Percentiles rank a stretch among this genome's conserved stretches.
Conservation (phyloP, 2,888 invertebrate genomes). For the Sminthurinus aureus region DNA sequence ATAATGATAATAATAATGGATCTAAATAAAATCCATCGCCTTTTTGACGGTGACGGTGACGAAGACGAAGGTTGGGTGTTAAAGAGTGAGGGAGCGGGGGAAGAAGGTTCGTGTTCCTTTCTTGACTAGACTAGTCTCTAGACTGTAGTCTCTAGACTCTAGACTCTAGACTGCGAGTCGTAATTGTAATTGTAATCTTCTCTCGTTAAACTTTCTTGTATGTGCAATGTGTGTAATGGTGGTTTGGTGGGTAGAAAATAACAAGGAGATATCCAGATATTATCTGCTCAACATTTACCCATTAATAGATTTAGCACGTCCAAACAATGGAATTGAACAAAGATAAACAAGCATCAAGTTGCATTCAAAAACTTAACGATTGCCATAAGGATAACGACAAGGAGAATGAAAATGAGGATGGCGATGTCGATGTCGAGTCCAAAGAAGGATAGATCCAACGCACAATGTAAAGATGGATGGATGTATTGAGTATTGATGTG, state of each 20-base stretch:
- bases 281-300: background rate
- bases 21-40: background rate
- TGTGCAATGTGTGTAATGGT: background rate
- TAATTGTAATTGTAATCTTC: background rate
- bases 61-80: too few species aligned
- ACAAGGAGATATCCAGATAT: background rate
- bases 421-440: background rate
- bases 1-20: background rate
- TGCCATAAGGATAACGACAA: too few species aligned
- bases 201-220: background rate
- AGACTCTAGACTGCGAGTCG: background rate
- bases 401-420: too few species aligned
- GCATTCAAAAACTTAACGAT: conserved; percentile 22
- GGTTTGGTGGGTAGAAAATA: too few species aligned
- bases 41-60: too few species aligned
- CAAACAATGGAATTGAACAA: conserved; percentile 24
- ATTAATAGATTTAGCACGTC: conserved; percentile 30
- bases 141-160: background rate
- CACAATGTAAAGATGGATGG: conserved; percentile 6
- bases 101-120: background rate
- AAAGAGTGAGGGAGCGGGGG: background rate
- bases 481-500: background rate
- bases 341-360: conserved; percentile 21
- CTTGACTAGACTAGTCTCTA: background rate
- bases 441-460: conserved; percentile 4